Conservation (phyloP, 2,888 invertebrate species). For the Glaucopsyche alexis region DNA sequence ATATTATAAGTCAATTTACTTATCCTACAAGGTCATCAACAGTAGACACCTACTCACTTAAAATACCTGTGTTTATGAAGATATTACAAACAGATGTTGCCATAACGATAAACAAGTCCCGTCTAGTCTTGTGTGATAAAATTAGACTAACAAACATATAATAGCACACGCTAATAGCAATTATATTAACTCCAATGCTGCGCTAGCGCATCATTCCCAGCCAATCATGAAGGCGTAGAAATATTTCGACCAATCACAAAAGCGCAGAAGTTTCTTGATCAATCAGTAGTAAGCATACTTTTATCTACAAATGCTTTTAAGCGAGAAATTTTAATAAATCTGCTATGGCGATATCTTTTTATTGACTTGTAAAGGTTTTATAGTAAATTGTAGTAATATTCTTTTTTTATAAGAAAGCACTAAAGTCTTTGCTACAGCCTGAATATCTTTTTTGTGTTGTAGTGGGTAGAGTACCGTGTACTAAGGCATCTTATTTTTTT, state of each 20-base stretch:
- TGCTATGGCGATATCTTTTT: neutral
- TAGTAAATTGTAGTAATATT: too few species aligned
- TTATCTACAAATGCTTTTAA: constrained; percentile 22
- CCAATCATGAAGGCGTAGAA: constrained; percentile 41
- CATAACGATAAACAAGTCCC: constrained; percentile 21
- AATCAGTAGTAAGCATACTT: neutral
- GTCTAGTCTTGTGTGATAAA: constrained; percentile 37
- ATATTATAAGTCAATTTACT: too few species aligned
- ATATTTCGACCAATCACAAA: constrained; percentile 16
- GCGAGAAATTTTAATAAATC: constrained; percentile 23
- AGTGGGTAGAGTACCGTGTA: too few species aligned
- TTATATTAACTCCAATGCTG: constrained; percentile 30
- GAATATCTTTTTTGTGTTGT: too few species aligned
- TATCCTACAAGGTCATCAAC: too few species aligned
- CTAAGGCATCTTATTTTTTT: too few species aligned
- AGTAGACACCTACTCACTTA: too few species aligned
- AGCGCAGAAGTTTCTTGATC: neutral
- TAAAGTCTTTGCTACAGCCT: too few species aligned
- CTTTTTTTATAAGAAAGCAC: too few species aligned
- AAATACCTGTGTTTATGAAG: too few species aligned
- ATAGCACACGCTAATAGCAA: constrained; percentile 39
- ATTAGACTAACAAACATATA: constrained; percentile 44
- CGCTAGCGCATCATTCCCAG: constrained; percentile 28
- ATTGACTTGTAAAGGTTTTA: too few species aligned
- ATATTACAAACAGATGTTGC: too few species aligned